phyloP scores from a whole-genome alignment of 2,113 vertebrate species.

The Siniperca knerii region DNA sequence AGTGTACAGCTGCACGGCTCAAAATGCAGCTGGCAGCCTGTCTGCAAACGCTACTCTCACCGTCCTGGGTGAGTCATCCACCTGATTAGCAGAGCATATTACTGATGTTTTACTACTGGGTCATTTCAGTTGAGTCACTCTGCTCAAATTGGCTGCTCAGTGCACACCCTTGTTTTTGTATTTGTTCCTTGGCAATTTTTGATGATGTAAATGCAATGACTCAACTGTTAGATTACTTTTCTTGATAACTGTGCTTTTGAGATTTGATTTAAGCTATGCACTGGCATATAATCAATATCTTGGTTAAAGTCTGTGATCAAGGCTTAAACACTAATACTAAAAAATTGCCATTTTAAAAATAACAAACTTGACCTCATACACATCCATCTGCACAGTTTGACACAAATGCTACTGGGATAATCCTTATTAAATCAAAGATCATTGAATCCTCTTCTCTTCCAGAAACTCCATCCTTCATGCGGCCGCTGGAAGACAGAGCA shows the following conservation, averaged over 20 bases:
- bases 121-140: slow-evolving; percentile 36
- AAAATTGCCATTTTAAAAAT: background rate
- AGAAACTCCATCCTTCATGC: slow-evolving; percentile 96
- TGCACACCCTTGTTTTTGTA: slow-evolving; percentile 26
- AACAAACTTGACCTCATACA: background rate
- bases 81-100: slow-evolving; percentile 12
- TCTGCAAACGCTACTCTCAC: slow-evolving; percentile 95
- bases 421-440: slow-evolving; percentile 14
- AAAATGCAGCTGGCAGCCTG: slow-evolving; percentile 94
- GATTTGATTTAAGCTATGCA: background rate
- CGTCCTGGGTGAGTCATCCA: slow-evolving; percentile 89
- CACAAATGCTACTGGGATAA: background rate
- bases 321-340: background rate
- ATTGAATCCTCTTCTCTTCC: slow-evolving; percentile 23
- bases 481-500: slow-evolving; percentile 90
- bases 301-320: background rate
- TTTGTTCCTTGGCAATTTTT: background rate
- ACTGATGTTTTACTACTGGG: slow-evolving; percentile 2
- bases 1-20: slow-evolving; percentile 97
- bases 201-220: background rate
- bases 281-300: slow-evolving; percentile 1
- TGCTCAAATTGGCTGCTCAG: slow-evolving; percentile 26
- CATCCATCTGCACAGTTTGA: background rate
- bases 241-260: slow-evolving; percentile 3
- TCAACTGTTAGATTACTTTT: background rate